These are phyloP conservation scores for Drosophila saltans DNA, from an alignment of 1,140 invertebrate genomes.

Conservation along the genomic window DNA sequence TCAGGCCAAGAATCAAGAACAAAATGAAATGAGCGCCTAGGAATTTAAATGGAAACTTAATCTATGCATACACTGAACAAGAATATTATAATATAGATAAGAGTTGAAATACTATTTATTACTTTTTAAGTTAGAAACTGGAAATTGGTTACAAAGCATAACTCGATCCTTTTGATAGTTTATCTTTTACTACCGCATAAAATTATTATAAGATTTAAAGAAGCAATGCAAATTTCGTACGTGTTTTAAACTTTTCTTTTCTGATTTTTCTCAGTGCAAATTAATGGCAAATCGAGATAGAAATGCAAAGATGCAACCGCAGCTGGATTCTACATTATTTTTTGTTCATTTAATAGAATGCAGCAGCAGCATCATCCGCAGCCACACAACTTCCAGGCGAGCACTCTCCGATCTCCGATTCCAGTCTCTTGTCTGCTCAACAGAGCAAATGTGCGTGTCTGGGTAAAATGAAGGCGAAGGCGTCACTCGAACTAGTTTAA, in stretches of 20 bases:
- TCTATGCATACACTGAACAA: slow-evolving; percentile 32
- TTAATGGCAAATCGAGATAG: slow-evolving; percentile 24
- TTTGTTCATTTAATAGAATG: slow-evolving; percentile 41
- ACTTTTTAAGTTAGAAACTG: too few relatives aligned
- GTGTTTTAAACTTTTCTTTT: too few relatives aligned
- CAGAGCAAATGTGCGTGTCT: slow-evolving; percentile 26
- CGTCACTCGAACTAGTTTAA: slow-evolving; percentile 68
- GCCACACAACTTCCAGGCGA: too few relatives aligned
- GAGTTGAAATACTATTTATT: too few relatives aligned
- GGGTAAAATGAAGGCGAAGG: slow-evolving; percentile 37
- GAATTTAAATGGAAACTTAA: slow-evolving; percentile 57
- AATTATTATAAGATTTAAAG: too few relatives aligned
- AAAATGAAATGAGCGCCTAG: slow-evolving; percentile 43
- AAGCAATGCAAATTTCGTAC: too few relatives aligned
- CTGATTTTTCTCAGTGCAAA: slow-evolving; percentile 28
- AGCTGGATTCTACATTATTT: slow-evolving; percentile 30
- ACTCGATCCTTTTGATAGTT: too few relatives aligned
- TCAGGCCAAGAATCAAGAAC: slow-evolving; percentile 28
- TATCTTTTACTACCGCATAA: too few relatives aligned
- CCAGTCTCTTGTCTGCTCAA: background rate
- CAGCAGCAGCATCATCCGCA: background rate
- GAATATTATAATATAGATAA: background rate
- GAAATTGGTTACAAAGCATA: too few relatives aligned
- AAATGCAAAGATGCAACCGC: slow-evolving; percentile 39
- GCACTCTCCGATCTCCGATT: slow-evolving; percentile 23